phyloP scores from a whole-genome alignment of 2,888 invertebrate species.

The Mythimna loreyi region DNA sequence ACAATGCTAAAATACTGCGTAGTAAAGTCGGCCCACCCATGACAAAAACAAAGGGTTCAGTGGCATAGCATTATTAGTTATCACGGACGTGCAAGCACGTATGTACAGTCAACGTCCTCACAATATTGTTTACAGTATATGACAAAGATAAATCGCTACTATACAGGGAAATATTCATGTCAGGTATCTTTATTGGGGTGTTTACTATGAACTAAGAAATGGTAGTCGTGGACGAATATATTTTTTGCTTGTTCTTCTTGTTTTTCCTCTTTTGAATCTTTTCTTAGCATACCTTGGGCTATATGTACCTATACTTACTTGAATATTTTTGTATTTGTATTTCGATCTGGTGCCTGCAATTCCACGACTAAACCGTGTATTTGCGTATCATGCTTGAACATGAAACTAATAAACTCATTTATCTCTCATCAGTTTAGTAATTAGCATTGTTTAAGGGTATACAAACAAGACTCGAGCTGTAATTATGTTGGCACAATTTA shows the following conservation, averaged over 20 bases:
- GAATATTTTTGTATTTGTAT: too few species aligned
- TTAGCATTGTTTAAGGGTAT: neutral
- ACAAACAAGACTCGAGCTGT: neutral
- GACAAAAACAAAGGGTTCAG: constrained; percentile 70
- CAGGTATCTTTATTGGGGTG: constrained; percentile 49
- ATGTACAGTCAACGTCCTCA: constrained; percentile 63
- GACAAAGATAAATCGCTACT: constrained; percentile 54
- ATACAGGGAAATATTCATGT: constrained; percentile 51
- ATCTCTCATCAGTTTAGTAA: neutral
- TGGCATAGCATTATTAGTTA: constrained; percentile 66
- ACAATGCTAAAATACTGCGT: constrained; percentile 44
- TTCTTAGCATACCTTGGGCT: neutral
- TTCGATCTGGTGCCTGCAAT: too few species aligned
- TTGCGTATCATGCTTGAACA: neutral
- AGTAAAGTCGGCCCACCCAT: constrained; percentile 67
- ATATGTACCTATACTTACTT: neutral
- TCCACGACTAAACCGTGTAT: too few species aligned
- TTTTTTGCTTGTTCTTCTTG: too few species aligned
- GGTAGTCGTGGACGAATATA: neutral
- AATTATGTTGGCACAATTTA: neutral
- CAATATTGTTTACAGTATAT: constrained; percentile 60
- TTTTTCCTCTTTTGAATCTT: neutral
- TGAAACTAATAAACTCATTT: neutral
- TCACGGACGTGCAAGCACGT: constrained; percentile 79
- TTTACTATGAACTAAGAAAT: constrained; percentile 38